phyloP scores from a whole-genome alignment of 1,140 invertebrate genomes.

The Oreohelix idahoensis region DNA sequence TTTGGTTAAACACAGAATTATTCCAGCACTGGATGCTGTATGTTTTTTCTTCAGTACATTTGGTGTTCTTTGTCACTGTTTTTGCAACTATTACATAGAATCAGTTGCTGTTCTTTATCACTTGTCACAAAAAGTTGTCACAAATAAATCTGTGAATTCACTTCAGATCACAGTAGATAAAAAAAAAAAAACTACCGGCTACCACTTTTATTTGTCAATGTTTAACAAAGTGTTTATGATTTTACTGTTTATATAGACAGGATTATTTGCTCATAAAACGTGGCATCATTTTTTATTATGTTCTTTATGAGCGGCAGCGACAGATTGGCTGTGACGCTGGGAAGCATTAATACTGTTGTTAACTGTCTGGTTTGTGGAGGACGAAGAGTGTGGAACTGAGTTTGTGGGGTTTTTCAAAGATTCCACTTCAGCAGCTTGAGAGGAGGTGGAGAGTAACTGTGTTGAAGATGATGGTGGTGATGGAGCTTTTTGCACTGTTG shows the following conservation, averaged over 20 bases:
- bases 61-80: too few relatives aligned
- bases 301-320: slow-evolving; percentile 11
- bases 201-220: too few relatives aligned
- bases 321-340: neutral
- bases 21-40: too few relatives aligned
- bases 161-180: neutral
- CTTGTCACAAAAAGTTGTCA: too few relatives aligned
- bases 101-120: neutral
- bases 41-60: too few relatives aligned
- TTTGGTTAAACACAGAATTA: neutral
- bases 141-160: neutral
- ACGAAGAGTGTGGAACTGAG: neutral
- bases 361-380: neutral
- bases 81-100: neutral
- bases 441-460: neutral
- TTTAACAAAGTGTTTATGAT: too few relatives aligned
- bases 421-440: neutral
- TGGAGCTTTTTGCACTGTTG: neutral
- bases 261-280: neutral
- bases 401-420: slow-evolving; percentile 1
- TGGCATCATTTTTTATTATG: slow-evolving; percentile 35
- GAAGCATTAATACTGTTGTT: neutral
- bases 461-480: slow-evolving; percentile 8
- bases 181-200: too few relatives aligned
- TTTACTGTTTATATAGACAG: too few relatives aligned